Base-by-base conservation (phyloP, 2,113 vertebrate genomes). In the Rhipidura dahli region DNA sequence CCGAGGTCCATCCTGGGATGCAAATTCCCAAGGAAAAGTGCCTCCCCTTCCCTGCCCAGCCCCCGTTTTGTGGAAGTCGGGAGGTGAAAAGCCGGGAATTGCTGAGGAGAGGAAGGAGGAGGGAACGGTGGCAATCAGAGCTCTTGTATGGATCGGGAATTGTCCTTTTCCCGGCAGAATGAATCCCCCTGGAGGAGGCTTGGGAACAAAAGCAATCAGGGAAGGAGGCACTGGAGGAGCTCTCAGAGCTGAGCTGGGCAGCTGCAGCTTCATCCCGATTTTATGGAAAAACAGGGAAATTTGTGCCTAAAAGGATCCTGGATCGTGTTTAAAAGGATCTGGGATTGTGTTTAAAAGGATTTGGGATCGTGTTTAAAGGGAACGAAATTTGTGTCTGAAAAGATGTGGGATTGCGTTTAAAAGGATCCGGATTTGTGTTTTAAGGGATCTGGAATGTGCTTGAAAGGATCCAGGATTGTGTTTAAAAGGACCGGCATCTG, bases 21-120 rank as follows among this genome's bases (percentile, higher is more conserved):
- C 1, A 7, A 65, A 64, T 79, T 79, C 49, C 60, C 11, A 5
- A 20, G 44, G 35, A 15, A 31, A 39, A 47, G 8, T 1, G 0
- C 53, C 22, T n/a, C 19, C 64, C 28, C 2, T 11, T 42, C 30
- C 28, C 14, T 7, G 42, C 17, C 51, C 51, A 18, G 64, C 10
- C 33, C 5, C 5, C 2, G 18, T 31, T 61, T 21, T 31, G 3
- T 21, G 47, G 66, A 37, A n/a, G 5, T 8, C 1, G 3, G 35
- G 54, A 13, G 26, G 54, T 40, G 66, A 35, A 61, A 35, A 61
- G 19, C 16, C 3, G 7, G 68, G 81, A 72, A 31, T 35, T 12
- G 37, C 15, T 7, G 81, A 17, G 66, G 10, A 3, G 26, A 10
- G 66, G 80, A 30, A 42, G 53, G 65, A 51, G 80, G 44, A 30